Evolutionary conservation across 2,797 vertebrate species (phyloP).

Genomic region (Sibirionetta formosa): DNA sequence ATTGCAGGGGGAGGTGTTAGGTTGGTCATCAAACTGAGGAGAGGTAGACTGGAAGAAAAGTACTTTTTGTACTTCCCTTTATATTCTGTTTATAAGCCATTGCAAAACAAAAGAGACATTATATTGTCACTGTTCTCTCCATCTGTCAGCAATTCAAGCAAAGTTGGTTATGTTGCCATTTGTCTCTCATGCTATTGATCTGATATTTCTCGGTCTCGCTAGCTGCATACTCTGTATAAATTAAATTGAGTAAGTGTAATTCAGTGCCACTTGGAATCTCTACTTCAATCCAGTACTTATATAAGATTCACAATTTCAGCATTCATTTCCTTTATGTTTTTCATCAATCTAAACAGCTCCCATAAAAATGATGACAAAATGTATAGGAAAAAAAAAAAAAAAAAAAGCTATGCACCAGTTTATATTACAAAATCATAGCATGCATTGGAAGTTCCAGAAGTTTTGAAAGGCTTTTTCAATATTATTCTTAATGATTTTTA

Average conservation of each 20-base stretch:
- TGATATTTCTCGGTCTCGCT: slow-evolving; percentile 70
- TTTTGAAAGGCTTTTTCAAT: not conserved
- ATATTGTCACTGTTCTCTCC: slow-evolving; percentile 34
- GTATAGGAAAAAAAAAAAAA: not conserved
- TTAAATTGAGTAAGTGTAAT: slow-evolving; percentile 70
- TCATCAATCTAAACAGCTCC: slow-evolving; percentile 52
- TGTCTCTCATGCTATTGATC: slow-evolving; percentile 73
- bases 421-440: not conserved
- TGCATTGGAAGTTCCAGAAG: not conserved
- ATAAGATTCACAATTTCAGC: slow-evolving; percentile 42
- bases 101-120: slow-evolving; percentile 21
- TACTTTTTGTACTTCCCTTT: slow-evolving; percentile 29
- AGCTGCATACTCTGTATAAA: slow-evolving; percentile 71
- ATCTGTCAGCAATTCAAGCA: slow-evolving; percentile 60
- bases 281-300: slow-evolving; percentile 31
- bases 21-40: slow-evolving; percentile 23
- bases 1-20: slow-evolving; percentile 1
- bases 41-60: slow-evolving; percentile 24
- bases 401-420: not conserved
- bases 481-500: not conserved
- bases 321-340: slow-evolving; percentile 74
- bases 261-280: slow-evolving; percentile 52
- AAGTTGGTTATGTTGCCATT: slow-evolving; percentile 63
- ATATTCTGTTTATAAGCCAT: slow-evolving; percentile 40
- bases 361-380: slow-evolving; percentile 40